These are phyloP conservation scores for Oenanthe melanoleuca DNA, from an alignment of 2,113 vertebrate genomes.

Conservation along the genomic window DNA sequence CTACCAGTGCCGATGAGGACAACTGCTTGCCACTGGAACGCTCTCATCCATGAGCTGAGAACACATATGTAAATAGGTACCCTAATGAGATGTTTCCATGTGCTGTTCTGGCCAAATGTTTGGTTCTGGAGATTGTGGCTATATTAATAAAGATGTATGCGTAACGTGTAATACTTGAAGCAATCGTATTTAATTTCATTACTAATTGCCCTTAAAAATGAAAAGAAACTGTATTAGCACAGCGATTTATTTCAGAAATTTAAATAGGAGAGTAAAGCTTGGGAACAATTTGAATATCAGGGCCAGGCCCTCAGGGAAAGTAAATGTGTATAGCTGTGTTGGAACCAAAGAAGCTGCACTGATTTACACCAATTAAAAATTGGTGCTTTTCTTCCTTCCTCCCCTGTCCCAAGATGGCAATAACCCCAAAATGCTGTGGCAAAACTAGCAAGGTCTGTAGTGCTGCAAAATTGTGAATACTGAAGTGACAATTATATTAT, in stretches of 20 bases:
- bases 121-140: background rate
- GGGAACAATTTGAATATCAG: conserved; percentile 1
- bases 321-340: background rate
- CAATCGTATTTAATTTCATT: conserved; percentile 34
- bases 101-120: background rate
- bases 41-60: conserved; percentile 7
- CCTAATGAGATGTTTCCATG: conserved; percentile 13
- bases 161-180: background rate
- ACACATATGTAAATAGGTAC: conserved; percentile 52
- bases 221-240: conserved; percentile 19
- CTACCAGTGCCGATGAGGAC: background rate
- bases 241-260: conserved; percentile 46
- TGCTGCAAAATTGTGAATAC: background rate
- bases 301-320: conserved; percentile 19
- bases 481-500: background rate
- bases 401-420: background rate
- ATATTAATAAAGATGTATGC: conserved; percentile 17
- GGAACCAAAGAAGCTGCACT: background rate
- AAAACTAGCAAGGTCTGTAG: background rate
- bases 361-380: conserved; percentile 6
- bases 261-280: conserved; percentile 14
- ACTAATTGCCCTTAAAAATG: conserved; percentile 55
- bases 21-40: background rate
- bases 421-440: background rate
- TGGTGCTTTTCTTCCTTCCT: background rate